phyloP scores from a whole-genome alignment of 2,113 vertebrate genomes.

The Grammomys dolichurus region DNA sequence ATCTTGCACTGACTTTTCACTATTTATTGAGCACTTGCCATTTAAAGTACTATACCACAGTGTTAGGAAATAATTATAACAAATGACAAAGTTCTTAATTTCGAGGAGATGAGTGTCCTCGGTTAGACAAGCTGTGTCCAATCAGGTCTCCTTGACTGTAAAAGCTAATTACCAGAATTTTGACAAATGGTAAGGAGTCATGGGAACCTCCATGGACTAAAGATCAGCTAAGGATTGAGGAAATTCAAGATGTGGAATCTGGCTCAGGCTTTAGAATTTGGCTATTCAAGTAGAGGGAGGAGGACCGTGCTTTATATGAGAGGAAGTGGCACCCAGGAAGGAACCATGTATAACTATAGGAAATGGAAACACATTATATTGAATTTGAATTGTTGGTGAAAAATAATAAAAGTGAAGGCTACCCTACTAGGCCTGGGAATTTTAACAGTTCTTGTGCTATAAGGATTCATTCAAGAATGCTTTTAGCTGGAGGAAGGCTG shows the following conservation, averaged over 20 bases:
- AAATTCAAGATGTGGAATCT: not conserved
- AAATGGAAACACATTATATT: not conserved
- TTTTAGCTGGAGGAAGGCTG: not conserved
- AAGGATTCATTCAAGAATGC: not conserved
- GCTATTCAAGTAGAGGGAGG: not conserved
- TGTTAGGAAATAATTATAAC: constrained; percentile 19
- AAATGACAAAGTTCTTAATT: not conserved
- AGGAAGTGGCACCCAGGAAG: not conserved
- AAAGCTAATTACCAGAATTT: constrained; percentile 6
- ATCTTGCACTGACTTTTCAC: not conserved
- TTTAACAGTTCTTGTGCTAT: not conserved
- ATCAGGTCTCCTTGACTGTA: not conserved
- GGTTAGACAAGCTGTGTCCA: constrained; percentile 1
- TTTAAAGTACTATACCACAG: not conserved
- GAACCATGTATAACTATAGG: not conserved
- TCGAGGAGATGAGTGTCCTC: not conserved
- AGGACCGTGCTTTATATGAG: not conserved
- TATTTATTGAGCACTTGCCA: not conserved
- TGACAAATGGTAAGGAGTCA: not conserved
- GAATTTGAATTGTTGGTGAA: not conserved
- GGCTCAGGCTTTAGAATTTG: constrained; percentile 1
- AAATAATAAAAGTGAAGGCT: not conserved
- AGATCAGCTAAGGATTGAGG: not conserved
- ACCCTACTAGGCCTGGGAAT: not conserved
- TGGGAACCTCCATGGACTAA: not conserved